Base-by-base conservation (phyloP, 2,113 vertebrate genomes). In the Ceratotherium simum region DNA sequence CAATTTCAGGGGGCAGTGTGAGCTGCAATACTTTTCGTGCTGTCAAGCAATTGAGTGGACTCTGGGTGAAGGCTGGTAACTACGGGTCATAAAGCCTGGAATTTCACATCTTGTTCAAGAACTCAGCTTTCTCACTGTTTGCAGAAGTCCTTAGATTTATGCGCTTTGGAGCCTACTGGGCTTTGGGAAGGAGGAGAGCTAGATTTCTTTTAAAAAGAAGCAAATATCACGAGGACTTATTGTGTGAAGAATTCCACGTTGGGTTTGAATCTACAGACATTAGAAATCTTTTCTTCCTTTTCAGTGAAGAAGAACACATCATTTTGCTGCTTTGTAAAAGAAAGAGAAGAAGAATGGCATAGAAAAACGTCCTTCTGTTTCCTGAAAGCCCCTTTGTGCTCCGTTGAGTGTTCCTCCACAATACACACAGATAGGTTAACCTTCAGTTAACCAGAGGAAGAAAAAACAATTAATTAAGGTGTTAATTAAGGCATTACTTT, bases 21-120 rank as follows among this genome's bases (percentile, higher is more conserved):
- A 94, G 29, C 73, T 64, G 25, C 72, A 58, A 48, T 96, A 48
- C 39, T 84, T 79, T 93, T 65, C 58, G 93, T 18, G 42, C 90
- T 58, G 62, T 73, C 79, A 87, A 60, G 69, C 46, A 54, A 20
- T 46, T 78, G 65, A 82, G 36, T 93, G 46, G 60, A 94, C 90
- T 94, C 62, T 91, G 29, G 88, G 64, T 95, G 95, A 97, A 94
- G 48, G 12, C 67, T 79, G 78, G 67, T 86, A 76, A 95, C n/a
- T 67, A 95, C 0, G 27, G 94, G 36, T 92, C 95, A 94, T 95
- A 97, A 95, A 96, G 27, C 67, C 91, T 94, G 95, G 91, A 96
- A 97, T 98, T 97, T 96, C 85, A 95, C 84, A 97, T 96, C 89
- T 97, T 94, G 89, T 94, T 92, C 93, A 96, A 95, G 62, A 83